Conservation (phyloP, 2,113 vertebrate genomes). For the Athene noctua region DNA sequence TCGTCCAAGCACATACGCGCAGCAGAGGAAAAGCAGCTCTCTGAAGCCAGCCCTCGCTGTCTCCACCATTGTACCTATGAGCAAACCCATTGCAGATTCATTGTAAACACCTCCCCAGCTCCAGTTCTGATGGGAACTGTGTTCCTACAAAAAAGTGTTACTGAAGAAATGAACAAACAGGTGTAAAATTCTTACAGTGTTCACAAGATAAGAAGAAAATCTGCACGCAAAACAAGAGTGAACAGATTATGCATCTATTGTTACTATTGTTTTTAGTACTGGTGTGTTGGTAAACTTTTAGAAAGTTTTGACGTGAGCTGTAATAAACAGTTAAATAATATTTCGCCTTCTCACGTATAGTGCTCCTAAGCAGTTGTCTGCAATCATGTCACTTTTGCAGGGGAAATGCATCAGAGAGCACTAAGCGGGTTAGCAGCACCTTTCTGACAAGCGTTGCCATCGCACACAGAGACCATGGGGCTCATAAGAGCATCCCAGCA, state of each 20-base stretch:
- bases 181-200: background rate
- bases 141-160: background rate
- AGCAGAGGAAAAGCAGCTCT: background rate
- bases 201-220: background rate
- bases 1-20: background rate
- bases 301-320: background rate
- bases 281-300: background rate
- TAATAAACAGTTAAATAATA: slow-evolving; percentile 1
- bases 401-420: background rate
- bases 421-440: background rate
- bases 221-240: background rate
- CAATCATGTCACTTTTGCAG: background rate
- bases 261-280: background rate
- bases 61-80: rapidly evolving
- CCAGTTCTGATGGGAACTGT: background rate
- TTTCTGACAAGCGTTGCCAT: background rate
- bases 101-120: background rate
- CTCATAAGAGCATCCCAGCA: background rate
- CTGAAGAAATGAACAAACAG: background rate
- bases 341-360: background rate
- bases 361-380: background rate
- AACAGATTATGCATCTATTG: background rate
- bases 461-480: rapidly evolving
- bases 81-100: background rate
- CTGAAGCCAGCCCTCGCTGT: background rate